A percentile compares a stretch with the other conserved stretches of the same genome.
Evolutionary conservation across 2,888 invertebrate species (phyloP).

Genomic region (Dasypogon diadema): DNA sequence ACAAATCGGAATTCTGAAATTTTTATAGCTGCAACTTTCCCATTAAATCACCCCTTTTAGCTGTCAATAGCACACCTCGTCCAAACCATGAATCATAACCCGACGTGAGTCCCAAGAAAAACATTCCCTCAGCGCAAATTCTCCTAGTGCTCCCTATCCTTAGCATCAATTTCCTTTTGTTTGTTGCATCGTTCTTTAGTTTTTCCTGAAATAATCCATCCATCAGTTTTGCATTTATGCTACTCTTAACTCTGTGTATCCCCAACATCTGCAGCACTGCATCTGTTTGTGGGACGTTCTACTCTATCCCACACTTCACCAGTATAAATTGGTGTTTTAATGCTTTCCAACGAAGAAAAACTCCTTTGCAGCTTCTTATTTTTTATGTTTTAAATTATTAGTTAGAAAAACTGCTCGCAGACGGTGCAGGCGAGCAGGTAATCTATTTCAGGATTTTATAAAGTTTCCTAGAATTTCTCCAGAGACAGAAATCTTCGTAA

Average conservation of each 20-base stretch:
- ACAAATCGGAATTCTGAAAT: background rate
- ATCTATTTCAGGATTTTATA: too few species aligned
- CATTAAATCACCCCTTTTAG: constrained; percentile 14
- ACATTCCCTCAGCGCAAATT: background rate
- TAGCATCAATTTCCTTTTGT: background rate
- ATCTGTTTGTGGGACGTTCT: too few species aligned
- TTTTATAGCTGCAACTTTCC: constrained; percentile 19
- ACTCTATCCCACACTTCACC: too few species aligned
- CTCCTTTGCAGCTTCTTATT: too few species aligned
- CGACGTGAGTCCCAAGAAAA: constrained; percentile 2
- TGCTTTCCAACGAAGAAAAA: too few species aligned
- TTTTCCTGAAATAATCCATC: background rate
- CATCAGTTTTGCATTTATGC: background rate
- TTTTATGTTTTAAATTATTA: too few species aligned
- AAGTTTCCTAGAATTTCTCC: too few species aligned
- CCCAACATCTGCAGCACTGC: too few species aligned
- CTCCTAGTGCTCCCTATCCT: background rate
- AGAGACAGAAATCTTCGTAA: too few species aligned
- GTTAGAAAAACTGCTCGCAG: too few species aligned
- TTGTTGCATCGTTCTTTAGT: constrained; percentile 5
- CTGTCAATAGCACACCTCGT: constrained; percentile 9
- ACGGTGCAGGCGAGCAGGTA: too few species aligned
- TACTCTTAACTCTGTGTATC: background rate
- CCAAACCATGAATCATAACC: constrained; percentile 2
- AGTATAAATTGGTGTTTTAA: too few species aligned